Base-by-base conservation (phyloP, 2,888 invertebrate genomes). In the Thymelicus lineola region DNA sequence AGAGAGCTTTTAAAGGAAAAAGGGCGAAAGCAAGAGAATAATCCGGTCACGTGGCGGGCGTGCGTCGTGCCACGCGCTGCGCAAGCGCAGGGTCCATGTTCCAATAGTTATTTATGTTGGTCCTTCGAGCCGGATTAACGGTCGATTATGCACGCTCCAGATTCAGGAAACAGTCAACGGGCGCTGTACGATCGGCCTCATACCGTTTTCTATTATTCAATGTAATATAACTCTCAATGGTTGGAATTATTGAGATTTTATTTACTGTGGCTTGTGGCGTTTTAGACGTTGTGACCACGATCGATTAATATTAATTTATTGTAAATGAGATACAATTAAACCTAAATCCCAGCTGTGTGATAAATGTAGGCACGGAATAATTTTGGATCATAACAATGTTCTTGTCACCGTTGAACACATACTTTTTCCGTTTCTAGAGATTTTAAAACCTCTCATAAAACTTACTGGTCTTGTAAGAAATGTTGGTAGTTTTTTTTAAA, bases 121-220 rank as follows among this genome's bases (percentile, higher is more conserved):
- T 88, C 89, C 87, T 88, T 82, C 85, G 82, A 81, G 80, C 82
- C 79, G 87, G 88, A 91, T 93, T 90, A 91, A 91, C 89, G 89
- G 90, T 86, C 87, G 86, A 91, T 91, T 91, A 91, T 92, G 88
- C 88, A 85, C 89, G 93, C 90, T 91, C 91, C 86, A 90, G 88
- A 90, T 91, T 87, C 88, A 89, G 89, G 88, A 90, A 91, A 88
- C 82, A 77, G 79, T 82, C 82, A 87, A 85, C 85, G 83, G 83
- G 75, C 82, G 78, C 76, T 78, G 85, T 88, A 87, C 86, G 87
- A 88, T 79, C 80, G 77, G 78, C 74, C 77, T 73, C 78, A 73
- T 75, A 77, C 77, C 76, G 75, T 75, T 80, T 77, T 80, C 82
- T 81, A 85, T 86, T 88, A 83, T 88, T 82, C 79, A 61, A 35